Conservation (phyloP, 2,113 vertebrate genomes). For the Clarias batrachus region DNA sequence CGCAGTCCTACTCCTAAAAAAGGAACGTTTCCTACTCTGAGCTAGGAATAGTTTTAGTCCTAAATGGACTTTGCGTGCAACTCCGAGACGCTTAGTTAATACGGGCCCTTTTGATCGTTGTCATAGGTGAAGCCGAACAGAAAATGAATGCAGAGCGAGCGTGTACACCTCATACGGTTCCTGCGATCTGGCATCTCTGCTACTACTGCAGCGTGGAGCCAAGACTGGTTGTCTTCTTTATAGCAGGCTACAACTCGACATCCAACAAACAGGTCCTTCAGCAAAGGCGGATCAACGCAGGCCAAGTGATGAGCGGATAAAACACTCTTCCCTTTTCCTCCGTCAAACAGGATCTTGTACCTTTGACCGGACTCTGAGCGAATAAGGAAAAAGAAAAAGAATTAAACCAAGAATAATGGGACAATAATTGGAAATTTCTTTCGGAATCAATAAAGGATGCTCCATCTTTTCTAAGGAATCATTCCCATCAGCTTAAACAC, state of each 20-base stretch:
- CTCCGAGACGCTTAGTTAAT: too few species aligned
- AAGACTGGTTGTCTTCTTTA: conserved; percentile 73
- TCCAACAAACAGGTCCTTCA: conserved; percentile 77
- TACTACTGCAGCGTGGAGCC: conserved; percentile 79
- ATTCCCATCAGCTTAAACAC: too few species aligned
- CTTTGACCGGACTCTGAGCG: conserved; percentile 72
- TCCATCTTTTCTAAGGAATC: too few species aligned
- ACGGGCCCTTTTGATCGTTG: neutral
- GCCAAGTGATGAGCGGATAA: conserved; percentile 89
- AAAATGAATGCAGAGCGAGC: neutral
- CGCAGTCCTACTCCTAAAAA: too few species aligned
- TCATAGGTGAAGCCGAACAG: neutral
- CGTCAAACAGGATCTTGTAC: conserved; percentile 85
- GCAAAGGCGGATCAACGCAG: conserved; percentile 68
- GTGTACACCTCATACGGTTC: conserved; percentile 83
- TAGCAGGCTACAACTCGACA: conserved; percentile 82
- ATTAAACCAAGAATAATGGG: neutral
- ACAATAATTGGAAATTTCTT: too few species aligned
- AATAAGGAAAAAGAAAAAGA: neutral
- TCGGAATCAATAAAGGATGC: too few species aligned
- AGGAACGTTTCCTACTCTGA: too few species aligned
- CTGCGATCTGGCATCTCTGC: conserved; percentile 83
- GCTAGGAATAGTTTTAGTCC: too few species aligned
- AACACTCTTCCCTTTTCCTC: conserved; percentile 80
- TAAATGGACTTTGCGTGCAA: too few species aligned